Percentiles rank a stretch among this genome's conserved stretches.
These are phyloP conservation scores for Rutilus rutilus DNA, from an alignment of 2,113 vertebrate species.

Conservation along the genomic window DNA sequence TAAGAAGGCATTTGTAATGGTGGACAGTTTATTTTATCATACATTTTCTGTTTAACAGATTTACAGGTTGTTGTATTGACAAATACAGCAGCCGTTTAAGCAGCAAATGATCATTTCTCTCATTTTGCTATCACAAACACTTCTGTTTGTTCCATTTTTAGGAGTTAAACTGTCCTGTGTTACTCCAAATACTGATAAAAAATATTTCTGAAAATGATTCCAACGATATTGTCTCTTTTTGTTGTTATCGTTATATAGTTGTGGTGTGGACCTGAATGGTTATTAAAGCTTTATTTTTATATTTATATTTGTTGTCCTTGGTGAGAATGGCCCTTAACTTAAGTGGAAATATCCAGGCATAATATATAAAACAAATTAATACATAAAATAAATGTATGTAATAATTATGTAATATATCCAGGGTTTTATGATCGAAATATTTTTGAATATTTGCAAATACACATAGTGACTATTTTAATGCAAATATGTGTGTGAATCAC, in stretches of 20 bases:
- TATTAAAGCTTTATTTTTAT: too few relatives aligned
- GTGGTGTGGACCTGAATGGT: too few relatives aligned
- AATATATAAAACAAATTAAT: not conserved
- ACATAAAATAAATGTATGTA: not conserved
- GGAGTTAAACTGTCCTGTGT: not conserved
- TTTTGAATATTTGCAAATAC: not conserved
- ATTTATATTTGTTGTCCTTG: too few relatives aligned
- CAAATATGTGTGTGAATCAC: not conserved
- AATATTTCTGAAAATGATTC: too few relatives aligned
- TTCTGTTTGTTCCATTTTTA: too few relatives aligned
- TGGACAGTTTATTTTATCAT: not conserved
- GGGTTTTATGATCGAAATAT: too few relatives aligned
- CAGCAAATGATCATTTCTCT: not conserved
- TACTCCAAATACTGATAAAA: not conserved
- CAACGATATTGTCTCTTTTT: too few relatives aligned
- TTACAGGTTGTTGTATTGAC: not conserved
- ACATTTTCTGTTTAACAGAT: not conserved
- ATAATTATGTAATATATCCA: not conserved
- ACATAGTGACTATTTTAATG: not conserved
- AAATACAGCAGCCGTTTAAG: not conserved
- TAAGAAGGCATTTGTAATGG: constrained; percentile 48
- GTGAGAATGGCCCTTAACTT: too few relatives aligned
- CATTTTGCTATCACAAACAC: not conserved
- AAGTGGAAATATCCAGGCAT: too few relatives aligned
- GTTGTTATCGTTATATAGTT: too few relatives aligned